A percentile compares a stretch with the other conserved stretches of the same genome.
These are phyloP conservation scores for Sebastes iracundus DNA, from an alignment of 2,797 vertebrate genomes.

Conservation along the genomic window DNA sequence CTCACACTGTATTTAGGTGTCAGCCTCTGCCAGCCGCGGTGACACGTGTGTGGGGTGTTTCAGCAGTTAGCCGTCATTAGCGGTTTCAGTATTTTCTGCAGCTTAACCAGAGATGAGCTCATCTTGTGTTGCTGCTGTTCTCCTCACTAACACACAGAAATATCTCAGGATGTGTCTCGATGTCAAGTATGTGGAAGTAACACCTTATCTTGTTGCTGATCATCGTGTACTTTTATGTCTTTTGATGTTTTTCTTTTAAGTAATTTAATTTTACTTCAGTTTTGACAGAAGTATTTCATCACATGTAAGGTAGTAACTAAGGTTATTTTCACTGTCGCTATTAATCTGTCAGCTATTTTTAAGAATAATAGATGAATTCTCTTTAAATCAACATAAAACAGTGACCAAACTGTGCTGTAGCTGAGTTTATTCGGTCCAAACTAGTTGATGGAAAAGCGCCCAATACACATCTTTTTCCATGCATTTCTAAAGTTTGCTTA, in stretches of 20 bases:
- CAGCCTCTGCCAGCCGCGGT: slow-evolving; percentile 10
- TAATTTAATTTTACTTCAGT: not conserved
- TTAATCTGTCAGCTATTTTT: not conserved
- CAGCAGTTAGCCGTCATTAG: slow-evolving; percentile 31
- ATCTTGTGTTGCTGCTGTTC: not conserved
- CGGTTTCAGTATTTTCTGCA: slow-evolving; percentile 23
- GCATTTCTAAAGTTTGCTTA: not conserved
- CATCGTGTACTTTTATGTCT: not conserved
- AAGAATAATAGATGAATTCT: not conserved
- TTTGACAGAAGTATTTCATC: not conserved
- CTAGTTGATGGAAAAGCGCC: no score
- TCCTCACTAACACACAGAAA: not conserved
- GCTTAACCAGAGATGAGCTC: slow-evolving; percentile 52
- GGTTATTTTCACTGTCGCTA: not conserved
- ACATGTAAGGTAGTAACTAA: not conserved
- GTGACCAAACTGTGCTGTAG: no score
- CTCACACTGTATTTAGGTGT: slow-evolving; percentile 26
- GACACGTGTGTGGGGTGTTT: slow-evolving; percentile 18
- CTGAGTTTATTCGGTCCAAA: no score
- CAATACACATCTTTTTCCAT: rapidly evolving
- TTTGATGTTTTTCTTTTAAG: not conserved
- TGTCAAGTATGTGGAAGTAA: not conserved
- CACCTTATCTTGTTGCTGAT: not conserved
- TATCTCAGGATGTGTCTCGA: not conserved
- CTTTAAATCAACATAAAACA: not conserved